Conservation (phyloP, 2,888 invertebrate genomes). For the Meandrusa payeni region DNA sequence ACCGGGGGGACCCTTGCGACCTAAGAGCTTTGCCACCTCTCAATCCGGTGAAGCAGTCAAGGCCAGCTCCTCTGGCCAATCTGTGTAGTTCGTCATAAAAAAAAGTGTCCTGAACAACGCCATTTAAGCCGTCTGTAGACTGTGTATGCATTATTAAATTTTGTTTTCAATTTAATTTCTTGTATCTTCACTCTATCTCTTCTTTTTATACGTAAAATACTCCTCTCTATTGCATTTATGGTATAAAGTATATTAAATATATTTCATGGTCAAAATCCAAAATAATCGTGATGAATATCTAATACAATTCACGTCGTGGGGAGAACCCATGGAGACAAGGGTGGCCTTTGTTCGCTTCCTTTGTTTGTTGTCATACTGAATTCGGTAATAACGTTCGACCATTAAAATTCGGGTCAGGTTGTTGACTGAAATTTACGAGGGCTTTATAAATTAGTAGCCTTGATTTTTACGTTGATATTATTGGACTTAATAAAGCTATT, state of each 20-base stretch:
- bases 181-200: too few relatives aligned
- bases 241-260: slow-evolving; percentile 4
- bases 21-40: too few relatives aligned
- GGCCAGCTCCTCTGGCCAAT: too few relatives aligned
- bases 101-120: too few relatives aligned
- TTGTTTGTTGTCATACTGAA: slow-evolving; percentile 64
- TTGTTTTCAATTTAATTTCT: too few relatives aligned
- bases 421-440: slow-evolving; percentile 73
- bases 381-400: slow-evolving; percentile 62
- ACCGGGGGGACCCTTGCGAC: too few relatives aligned
- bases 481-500: slow-evolving; percentile 33
- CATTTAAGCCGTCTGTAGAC: too few relatives aligned
- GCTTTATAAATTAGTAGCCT: slow-evolving; percentile 55
- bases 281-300: slow-evolving; percentile 1
- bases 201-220: too few relatives aligned
- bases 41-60: too few relatives aligned
- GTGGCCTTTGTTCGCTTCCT: slow-evolving; percentile 58
- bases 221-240: too few relatives aligned
- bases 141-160: too few relatives aligned
- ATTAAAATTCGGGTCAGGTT: slow-evolving; percentile 73
- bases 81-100: too few relatives aligned
- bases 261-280: slow-evolving; percentile 4
- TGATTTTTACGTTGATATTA: slow-evolving; percentile 43
- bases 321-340: slow-evolving; percentile 38
- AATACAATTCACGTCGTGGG: slow-evolving; percentile 35